Evolutionary conservation across 2,888 invertebrate species (phyloP).

Genomic region (Mythimna pallens): DNA sequence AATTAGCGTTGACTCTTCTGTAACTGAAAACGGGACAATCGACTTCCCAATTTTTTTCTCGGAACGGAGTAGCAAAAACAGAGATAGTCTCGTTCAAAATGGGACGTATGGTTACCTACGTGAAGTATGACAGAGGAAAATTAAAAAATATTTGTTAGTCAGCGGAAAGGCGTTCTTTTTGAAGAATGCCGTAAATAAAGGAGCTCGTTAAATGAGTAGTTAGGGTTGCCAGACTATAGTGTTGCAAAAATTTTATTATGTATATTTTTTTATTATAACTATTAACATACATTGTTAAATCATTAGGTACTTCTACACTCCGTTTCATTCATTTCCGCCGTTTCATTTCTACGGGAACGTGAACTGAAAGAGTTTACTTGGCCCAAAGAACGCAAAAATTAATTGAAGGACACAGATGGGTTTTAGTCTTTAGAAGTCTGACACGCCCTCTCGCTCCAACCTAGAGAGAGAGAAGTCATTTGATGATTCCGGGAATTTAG

Average conservation of each 20-base stretch:
- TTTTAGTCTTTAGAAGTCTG: no score
- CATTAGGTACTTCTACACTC: no score
- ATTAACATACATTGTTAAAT: constrained; percentile 19
- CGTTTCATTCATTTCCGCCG: no score
- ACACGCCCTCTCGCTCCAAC: no score
- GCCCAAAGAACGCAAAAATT: no score
- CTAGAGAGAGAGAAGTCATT: no score
- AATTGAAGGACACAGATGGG: no score
- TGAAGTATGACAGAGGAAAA: constrained; percentile 55
- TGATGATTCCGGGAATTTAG: no score
- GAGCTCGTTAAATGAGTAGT: constrained; percentile 63
- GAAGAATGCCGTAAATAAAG: constrained; percentile 70
- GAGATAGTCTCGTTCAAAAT: not conserved
- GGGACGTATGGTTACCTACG: not conserved
- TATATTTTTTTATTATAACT: not conserved
- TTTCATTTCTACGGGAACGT: no score
- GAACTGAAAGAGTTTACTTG: no score
- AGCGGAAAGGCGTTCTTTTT: constrained; percentile 67
- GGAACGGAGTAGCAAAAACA: not conserved
- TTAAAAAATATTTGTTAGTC: constrained; percentile 69
- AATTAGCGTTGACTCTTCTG: no score
- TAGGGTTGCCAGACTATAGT: constrained; percentile 55
- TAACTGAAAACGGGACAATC: no score
- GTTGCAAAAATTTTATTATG: constrained; percentile 7
- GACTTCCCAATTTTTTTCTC: not conserved